A percentile compares a stretch with the other conserved stretches of the same genome.
Conservation (phyloP, 2,888 invertebrate genomes). For the Punctoribates punctum region DNA sequence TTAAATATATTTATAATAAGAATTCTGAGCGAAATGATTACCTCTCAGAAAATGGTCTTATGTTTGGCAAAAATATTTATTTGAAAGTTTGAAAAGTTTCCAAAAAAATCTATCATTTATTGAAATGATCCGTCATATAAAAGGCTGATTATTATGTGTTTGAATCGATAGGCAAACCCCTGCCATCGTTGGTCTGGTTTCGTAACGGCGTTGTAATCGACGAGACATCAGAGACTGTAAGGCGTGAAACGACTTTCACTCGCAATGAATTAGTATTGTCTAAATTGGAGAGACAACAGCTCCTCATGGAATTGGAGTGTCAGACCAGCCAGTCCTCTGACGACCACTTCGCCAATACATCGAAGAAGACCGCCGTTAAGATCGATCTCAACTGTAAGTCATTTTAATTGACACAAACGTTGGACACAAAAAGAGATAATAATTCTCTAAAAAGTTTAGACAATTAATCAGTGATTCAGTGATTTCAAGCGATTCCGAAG, state of each 20-base stretch:
- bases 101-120: too few species aligned
- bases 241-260: not conserved
- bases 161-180: constrained; percentile 8
- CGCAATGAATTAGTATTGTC: constrained; percentile 27
- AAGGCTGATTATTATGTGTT: not conserved
- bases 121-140: too few species aligned
- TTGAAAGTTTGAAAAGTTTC: too few species aligned
- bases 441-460: too few species aligned
- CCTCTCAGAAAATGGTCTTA: too few species aligned
- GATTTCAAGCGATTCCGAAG: too few species aligned
- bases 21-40: too few species aligned
- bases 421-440: too few species aligned
- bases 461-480: too few species aligned
- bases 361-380: constrained; percentile 9
- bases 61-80: too few species aligned
- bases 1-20: too few species aligned
- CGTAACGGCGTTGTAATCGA: constrained; percentile 15
- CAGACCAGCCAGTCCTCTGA: constrained; percentile 11
- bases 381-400: constrained; percentile 31
- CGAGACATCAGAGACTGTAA: not conserved
- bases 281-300: constrained; percentile 15
- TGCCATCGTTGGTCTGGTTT: constrained; percentile 27
- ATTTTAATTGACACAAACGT: too few species aligned
- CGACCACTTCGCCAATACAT: constrained; percentile 3
- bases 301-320: constrained; percentile 34